Evolutionary conservation across 2,113 vertebrate genomes (phyloP).

Genomic region (human): DNA sequence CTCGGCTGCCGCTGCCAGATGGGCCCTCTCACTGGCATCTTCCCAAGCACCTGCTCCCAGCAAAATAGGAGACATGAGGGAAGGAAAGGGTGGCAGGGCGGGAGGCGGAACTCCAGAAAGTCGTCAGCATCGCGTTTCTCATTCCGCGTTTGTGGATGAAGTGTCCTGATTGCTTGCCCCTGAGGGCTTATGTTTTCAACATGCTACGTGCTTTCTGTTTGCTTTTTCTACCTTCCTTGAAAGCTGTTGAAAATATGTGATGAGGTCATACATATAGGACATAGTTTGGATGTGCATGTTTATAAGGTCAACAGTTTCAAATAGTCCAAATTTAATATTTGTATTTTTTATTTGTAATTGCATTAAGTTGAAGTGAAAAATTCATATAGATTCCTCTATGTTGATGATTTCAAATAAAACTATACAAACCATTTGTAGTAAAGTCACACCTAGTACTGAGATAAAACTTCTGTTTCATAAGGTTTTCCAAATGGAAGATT

Average conservation of each 20-base stretch:
- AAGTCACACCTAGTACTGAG: not conserved
- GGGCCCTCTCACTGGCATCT: fast-evolving
- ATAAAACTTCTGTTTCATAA: not conserved
- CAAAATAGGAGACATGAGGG: not conserved
- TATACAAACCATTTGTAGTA: not conserved
- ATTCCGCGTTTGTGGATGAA: not conserved
- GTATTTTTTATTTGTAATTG: not conserved
- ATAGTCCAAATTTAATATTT: not conserved
- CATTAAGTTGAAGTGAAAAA: not conserved
- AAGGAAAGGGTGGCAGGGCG: not conserved
- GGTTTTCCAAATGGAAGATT: not conserved
- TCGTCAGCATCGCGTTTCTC: fast-evolving
- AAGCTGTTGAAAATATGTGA: not conserved
- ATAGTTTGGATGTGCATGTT: not conserved
- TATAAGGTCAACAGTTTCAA: not conserved
- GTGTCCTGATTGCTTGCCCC: not conserved
- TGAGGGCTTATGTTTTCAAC: not conserved
- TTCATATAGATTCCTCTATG: not conserved
- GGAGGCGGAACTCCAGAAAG: not conserved
- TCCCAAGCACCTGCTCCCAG: not conserved
- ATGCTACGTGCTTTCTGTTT: fast-evolving
- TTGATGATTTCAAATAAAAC: not conserved
- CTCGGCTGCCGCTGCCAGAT: no score
- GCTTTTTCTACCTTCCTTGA: not conserved
- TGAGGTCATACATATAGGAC: not conserved